Percentiles rank a stretch among this genome's conserved stretches.
Conservation (phyloP, 2,113 vertebrate genomes). For the Thryonomys swinderianus region DNA sequence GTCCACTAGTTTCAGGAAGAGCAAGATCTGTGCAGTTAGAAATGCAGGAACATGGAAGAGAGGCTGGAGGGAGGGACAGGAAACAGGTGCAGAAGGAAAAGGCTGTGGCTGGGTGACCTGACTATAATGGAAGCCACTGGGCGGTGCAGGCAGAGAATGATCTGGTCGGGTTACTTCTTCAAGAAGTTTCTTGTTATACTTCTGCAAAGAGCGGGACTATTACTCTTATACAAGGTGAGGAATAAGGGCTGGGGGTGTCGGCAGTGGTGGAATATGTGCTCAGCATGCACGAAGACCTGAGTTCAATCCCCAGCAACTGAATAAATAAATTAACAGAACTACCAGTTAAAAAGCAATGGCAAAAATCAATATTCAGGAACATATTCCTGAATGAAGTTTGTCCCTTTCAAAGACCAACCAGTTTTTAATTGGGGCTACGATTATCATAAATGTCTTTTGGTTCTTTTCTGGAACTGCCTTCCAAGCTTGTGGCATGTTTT, state of each 20-base stretch:
- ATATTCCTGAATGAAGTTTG: conserved; percentile 12
- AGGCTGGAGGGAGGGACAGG: background rate
- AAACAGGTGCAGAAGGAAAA: background rate
- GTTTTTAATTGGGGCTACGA: background rate
- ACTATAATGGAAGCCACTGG: background rate
- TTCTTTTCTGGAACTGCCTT: conserved; percentile 29
- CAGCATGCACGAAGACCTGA: background rate
- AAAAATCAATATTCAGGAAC: conserved; percentile 16
- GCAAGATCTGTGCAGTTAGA: background rate
- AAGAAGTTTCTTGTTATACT: background rate
- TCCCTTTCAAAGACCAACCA: conserved; percentile 11
- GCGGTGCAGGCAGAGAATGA: background rate
- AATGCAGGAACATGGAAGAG: background rate
- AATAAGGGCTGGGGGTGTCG: background rate
- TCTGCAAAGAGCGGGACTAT: background rate
- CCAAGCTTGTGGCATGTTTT: background rate
- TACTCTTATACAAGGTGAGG: background rate
- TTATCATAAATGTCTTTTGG: background rate
- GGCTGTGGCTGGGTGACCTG: background rate
- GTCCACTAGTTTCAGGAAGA: conserved; percentile 8
- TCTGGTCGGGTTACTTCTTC: background rate
- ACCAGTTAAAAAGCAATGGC: background rate
- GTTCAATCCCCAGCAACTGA: background rate
- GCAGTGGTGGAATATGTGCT: background rate
- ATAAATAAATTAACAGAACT: background rate